Evolutionary conservation across 2,797 vertebrate genomes (phyloP).

Genomic region (Ptychadena robeensis): DNA sequence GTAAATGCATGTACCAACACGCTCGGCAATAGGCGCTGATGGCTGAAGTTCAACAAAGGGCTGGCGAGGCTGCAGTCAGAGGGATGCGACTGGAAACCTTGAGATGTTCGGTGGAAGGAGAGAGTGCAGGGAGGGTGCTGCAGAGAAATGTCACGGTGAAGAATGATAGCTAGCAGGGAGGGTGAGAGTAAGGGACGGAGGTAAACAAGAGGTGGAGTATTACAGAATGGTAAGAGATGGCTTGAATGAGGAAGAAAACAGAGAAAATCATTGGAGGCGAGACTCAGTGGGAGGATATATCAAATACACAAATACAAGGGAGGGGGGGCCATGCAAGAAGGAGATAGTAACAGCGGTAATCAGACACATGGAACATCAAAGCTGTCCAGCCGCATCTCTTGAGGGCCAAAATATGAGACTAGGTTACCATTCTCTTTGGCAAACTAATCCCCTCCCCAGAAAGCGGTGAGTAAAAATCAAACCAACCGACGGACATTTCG

Average conservation of each 20-base stretch:
- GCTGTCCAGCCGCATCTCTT: no score
- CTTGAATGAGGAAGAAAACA: slow-evolving; percentile 6
- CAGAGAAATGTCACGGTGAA: background rate
- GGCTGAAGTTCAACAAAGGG: background rate
- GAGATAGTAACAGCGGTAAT: no score
- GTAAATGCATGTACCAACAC: background rate
- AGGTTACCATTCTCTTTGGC: no score
- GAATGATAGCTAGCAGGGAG: background rate
- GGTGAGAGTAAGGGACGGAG: background rate
- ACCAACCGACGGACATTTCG: no score
- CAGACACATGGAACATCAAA: no score
- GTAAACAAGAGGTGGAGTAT: slow-evolving; percentile 30
- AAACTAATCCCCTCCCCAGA: no score
- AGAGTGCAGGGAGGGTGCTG: background rate
- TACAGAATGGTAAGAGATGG: background rate
- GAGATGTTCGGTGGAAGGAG: background rate
- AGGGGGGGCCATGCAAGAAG: no score
- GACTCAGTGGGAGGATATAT: background rate
- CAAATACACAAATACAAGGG: background rate
- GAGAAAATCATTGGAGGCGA: background rate
- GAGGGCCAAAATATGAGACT: no score
- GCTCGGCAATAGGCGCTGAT: background rate
- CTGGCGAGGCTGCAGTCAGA: background rate
- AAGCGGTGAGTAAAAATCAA: no score
- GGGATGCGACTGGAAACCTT: background rate